A percentile compares a stretch with the other conserved stretches of the same genome.
These are phyloP conservation scores for Agelas oroides DNA, from an alignment of 37 sponge, comb jelly and placozoan species.

Conservation along the genomic window DNA sequence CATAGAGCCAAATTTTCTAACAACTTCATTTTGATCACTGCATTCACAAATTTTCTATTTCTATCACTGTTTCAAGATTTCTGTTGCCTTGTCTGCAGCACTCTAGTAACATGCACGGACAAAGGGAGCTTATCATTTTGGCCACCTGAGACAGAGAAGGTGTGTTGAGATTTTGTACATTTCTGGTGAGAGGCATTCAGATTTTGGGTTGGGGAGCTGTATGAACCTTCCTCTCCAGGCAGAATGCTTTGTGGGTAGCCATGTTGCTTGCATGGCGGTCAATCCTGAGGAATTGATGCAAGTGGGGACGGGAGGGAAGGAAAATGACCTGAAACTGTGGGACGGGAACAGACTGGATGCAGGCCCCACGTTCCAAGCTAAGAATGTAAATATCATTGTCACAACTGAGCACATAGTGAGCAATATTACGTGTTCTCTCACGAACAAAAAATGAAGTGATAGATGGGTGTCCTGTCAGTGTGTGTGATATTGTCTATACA, in stretches of 20 bases:
- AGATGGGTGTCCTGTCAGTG: no score
- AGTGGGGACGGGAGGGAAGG: conserved; percentile 86
- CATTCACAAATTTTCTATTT: no score
- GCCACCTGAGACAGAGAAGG: conserved; percentile 68
- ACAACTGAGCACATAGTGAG: neutral
- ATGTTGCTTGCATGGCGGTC: conserved; percentile 54
- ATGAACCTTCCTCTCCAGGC: conserved; percentile 35
- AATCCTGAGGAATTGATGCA: conserved; percentile 47
- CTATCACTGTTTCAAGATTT: no score
- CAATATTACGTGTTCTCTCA: no score
- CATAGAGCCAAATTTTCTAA: neutral
- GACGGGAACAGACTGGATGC: conserved; percentile 64
- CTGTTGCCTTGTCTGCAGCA: conserved; percentile 25
- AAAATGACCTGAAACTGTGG: conserved; percentile 82
- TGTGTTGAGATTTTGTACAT: neutral
- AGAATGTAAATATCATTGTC: conserved; percentile 63
- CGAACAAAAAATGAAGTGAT: no score
- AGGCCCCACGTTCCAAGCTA: conserved; percentile 69
- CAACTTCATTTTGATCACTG: no score
- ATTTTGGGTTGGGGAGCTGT: no score
- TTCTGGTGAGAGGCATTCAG: no score
- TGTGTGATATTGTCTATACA: neutral
- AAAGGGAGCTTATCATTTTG: conserved; percentile 68
- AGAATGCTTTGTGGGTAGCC: conserved; percentile 30
- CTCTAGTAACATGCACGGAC: conserved; percentile 73